phyloP scores from a whole-genome alignment of 2,888 invertebrate genomes.

The Atethmia centrago region DNA sequence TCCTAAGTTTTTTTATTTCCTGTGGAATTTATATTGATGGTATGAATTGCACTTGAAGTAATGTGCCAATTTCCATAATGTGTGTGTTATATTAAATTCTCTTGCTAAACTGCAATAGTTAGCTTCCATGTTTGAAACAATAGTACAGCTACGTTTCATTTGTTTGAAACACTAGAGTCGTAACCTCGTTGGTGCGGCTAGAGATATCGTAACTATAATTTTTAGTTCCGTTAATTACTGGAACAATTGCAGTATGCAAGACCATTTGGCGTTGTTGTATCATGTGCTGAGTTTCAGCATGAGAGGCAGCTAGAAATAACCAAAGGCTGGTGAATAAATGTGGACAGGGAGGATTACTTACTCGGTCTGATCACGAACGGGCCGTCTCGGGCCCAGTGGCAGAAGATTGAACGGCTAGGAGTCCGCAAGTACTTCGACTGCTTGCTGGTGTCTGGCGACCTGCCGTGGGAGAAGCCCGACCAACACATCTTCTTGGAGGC shows the following conservation, averaged over 20 bases:
- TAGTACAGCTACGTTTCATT: conserved; percentile 29
- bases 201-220: conserved; percentile 47
- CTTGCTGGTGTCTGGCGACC: conserved; percentile 95
- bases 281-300: conserved; percentile 87
- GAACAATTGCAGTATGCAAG: conserved; percentile 75
- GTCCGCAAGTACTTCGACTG: conserved; percentile 94
- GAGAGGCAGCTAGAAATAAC: conserved; percentile 80
- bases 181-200: conserved; percentile 48
- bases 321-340: conserved; percentile 87
- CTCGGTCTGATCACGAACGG: conserved; percentile 96
- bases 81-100: conserved; percentile 74
- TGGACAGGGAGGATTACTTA: conserved; percentile 92
- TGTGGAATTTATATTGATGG: conserved; percentile 80
- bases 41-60: conserved; percentile 81
- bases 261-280: conserved; percentile 81
- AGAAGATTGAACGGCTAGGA: conserved; percentile 94
- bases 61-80: conserved; percentile 58
- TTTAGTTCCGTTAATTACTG: conserved; percentile 43
- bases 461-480: conserved; percentile 96
- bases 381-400: conserved; percentile 96
- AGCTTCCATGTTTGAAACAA: conserved; percentile 37
- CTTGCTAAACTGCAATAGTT: conserved; percentile 77
- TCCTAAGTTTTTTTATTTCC: conserved; percentile 76
- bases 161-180: conserved; percentile 34
- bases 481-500: conserved; percentile 95